Evolutionary conservation across 2,888 invertebrate genomes (phyloP).

Genomic region (Caenorhabditis sp.): DNA sequence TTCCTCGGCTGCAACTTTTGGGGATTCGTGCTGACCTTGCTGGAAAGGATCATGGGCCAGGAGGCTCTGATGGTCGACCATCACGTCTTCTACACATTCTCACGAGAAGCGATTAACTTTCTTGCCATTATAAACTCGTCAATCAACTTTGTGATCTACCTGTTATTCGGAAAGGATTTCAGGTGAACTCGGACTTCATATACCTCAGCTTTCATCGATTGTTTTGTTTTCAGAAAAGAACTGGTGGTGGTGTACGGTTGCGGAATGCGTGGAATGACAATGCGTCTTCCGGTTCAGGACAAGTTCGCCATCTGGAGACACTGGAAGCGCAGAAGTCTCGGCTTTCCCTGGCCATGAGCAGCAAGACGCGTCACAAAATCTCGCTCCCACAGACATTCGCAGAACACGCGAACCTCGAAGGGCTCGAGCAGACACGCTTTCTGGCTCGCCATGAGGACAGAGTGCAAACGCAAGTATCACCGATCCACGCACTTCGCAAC

Average conservation of each 20-base stretch:
- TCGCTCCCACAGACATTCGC: constrained; percentile 49
- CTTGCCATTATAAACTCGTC: constrained; percentile 96
- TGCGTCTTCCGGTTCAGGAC: constrained; percentile 68
- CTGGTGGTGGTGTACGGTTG: constrained; percentile 74
- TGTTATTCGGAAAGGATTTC: constrained; percentile 93
- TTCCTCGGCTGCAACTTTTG: constrained; percentile 77
- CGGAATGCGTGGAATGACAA: constrained; percentile 68
- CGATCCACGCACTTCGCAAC: constrained; percentile 57
- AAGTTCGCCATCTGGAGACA: constrained; percentile 68
- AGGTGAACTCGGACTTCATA: constrained; percentile 46
- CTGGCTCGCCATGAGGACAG: constrained; percentile 51
- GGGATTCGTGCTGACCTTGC: constrained; percentile 74
- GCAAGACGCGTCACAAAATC: constrained; percentile 41
- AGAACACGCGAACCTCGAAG: constrained; percentile 42
- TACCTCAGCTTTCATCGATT: neutral
- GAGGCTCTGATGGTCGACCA: constrained; percentile 65
- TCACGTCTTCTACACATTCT: constrained; percentile 73
- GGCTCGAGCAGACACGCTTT: constrained; percentile 60
- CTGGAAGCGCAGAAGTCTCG: constrained; percentile 61
- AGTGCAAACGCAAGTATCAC: constrained; percentile 46
- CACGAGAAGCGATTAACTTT: constrained; percentile 85
- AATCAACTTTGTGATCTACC: constrained; percentile 97
- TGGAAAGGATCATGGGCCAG: constrained; percentile 71
- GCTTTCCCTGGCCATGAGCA: constrained; percentile 48
- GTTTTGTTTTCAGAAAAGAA: constrained; percentile 65